Conservation (phyloP, 2,888 invertebrate species). For the Leptura quadrifasciata region DNA sequence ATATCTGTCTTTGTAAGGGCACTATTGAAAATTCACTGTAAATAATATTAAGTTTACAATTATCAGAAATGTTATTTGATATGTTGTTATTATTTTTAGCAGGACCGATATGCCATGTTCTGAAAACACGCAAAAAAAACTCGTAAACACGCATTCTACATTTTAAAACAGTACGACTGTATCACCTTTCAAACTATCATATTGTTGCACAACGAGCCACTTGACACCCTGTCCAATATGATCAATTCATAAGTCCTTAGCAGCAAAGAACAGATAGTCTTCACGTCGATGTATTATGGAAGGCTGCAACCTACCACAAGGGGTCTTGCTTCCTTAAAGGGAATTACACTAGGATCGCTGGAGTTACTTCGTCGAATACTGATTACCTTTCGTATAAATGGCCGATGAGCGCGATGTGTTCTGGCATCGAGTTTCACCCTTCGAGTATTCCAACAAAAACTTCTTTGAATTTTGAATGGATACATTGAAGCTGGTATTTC, state of each 20-base stretch:
- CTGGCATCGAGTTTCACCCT: constrained; percentile 24
- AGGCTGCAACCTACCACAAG: constrained; percentile 24
- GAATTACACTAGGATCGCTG: constrained; percentile 33
- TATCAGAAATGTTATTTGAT: too few relatives aligned
- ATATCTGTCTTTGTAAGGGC: too few relatives aligned
- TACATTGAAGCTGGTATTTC: constrained; percentile 14
- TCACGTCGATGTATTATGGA: constrained; percentile 39
- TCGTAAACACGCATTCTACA: too few relatives aligned
- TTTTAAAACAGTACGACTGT: neutral
- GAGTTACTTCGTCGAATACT: constrained; percentile 38
- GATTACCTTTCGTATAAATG: constrained; percentile 34
- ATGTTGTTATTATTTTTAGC: too few relatives aligned
- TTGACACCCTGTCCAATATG: constrained; percentile 54
- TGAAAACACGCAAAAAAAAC: too few relatives aligned
- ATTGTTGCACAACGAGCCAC: constrained; percentile 33
- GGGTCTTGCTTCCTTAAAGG: constrained; percentile 36
- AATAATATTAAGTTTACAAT: too few relatives aligned
- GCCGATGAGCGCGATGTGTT: constrained; percentile 31
- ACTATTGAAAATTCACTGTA: too few relatives aligned
- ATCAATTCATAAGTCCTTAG: constrained; percentile 36
- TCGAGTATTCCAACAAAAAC: constrained; percentile 27
- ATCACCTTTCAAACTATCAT: neutral
- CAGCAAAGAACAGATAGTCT: constrained; percentile 22
- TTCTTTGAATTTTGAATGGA: constrained; percentile 35
- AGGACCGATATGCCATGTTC: too few relatives aligned